phyloP scores from a whole-genome alignment of 2,888 invertebrate genomes.

The Harpagoxenus sublaevis region DNA sequence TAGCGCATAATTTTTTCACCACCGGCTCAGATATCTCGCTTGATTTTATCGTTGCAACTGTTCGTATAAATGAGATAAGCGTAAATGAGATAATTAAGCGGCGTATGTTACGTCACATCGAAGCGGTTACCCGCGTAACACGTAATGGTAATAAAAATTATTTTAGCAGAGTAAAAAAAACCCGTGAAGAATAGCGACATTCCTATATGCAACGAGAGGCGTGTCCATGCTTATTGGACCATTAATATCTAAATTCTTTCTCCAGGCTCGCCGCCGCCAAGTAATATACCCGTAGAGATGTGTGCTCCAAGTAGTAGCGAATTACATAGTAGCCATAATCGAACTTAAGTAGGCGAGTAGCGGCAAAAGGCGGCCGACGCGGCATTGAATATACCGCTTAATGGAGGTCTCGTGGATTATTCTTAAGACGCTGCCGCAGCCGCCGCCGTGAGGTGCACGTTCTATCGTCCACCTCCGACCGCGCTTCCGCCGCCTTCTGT shows the following conservation, averaged over 20 bases:
- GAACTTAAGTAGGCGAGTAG: constrained; percentile 42
- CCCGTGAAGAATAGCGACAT: background rate
- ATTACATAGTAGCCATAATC: constrained; percentile 37
- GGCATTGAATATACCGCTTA: constrained; percentile 62
- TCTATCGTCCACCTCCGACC: constrained; percentile 11
- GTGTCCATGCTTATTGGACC: background rate
- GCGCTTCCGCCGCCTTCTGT: constrained; percentile 31
- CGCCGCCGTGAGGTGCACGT: constrained; percentile 37
- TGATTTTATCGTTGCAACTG: background rate
- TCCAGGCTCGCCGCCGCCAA: background rate
- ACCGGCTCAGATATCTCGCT: background rate
- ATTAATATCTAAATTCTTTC: constrained; percentile 26
- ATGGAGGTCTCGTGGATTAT: constrained; percentile 67
- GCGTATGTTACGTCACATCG: background rate
- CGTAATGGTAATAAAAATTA: background rate
- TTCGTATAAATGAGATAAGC: background rate
- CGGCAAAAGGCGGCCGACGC: constrained; percentile 32
- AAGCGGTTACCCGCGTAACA: background rate
- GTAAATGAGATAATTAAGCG: background rate
- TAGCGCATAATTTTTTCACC: background rate
- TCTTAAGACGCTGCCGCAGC: constrained; percentile 59
- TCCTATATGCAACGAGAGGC: background rate
- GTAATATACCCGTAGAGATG: constrained; percentile 15
- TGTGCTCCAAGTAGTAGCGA: constrained; percentile 34
- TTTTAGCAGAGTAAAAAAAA: background rate